Evolutionary conservation across 2,797 vertebrate species (phyloP), one percentile per base, ranked within the genome.

Genomic region (Chromis chromis): DNA sequence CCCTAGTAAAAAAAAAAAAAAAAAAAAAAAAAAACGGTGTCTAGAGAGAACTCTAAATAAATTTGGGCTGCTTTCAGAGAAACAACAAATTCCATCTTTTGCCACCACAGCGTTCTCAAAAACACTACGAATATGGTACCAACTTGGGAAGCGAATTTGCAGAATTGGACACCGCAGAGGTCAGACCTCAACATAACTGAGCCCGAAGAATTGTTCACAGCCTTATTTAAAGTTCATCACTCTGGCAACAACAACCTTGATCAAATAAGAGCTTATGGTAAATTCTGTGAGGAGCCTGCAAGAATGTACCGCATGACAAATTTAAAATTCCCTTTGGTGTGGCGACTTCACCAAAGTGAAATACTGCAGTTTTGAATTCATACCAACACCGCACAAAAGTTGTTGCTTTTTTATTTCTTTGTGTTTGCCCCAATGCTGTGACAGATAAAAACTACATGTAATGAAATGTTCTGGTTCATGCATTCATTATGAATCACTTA

Each of bases 141-240:
- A 11, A 53, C 21, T 48, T 22, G 4, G 2, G 55, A 58, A 67
- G 28, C 24, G 22, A 53, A 68, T 59, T 25, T 62, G n/a, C 44
- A 36, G 27, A 57, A 48, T 44, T 14, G 17, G 49, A 27, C 24
- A 40, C 52, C 36, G 28, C 50, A 67, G 19, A 61, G 28, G 39
- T 24, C 22, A 24, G 49, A 73, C 78, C 76, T 61, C 78, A 79
- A 48, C 77, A 81, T 76, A 74, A 58, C 58, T 72, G 61, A 68
- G 65, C 49, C 9, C 33, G 39, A 54, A 2, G 81, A 74, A 81
- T 69, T 69, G 14, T 14, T 31, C 10, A 46, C 27, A 58, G 58
- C 27, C 17, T 71, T 8, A 33, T 6, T 65, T 57, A 44, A 57
- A 59, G n/a, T 48, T 10, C 7, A 46, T 46, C 2, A 46, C 44